phyloP scores from a whole-genome alignment of 2,888 invertebrate genomes.

The Phortica magna region DNA sequence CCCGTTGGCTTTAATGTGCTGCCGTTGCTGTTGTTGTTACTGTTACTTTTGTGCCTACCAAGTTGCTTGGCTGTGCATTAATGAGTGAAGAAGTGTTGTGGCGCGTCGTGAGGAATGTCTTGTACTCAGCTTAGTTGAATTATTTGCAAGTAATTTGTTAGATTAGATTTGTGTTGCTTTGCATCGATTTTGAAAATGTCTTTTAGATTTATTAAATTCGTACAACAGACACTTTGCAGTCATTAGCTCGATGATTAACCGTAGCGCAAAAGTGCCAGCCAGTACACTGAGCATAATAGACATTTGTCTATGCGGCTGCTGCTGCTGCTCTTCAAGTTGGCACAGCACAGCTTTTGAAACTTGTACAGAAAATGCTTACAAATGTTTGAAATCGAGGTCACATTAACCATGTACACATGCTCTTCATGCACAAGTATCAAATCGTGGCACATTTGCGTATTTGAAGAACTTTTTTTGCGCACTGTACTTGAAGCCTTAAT shows the following conservation, averaged over 20 bases:
- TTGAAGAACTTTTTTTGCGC: background rate
- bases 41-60: background rate
- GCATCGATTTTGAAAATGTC: conserved; percentile 3
- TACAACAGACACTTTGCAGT: background rate
- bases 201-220: conserved; percentile 16
- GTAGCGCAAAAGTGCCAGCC: background rate
- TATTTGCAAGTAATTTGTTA: conserved; percentile 73
- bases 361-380: too few relatives aligned
- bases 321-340: too few relatives aligned
- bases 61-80: conserved; percentile 5
- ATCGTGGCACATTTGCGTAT: background rate
- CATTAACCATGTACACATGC: too few relatives aligned
- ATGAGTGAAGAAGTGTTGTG: background rate
- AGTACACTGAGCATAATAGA: background rate
- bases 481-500: conserved; percentile 2
- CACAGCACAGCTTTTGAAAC: too few relatives aligned
- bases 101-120: background rate
- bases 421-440: background rate
- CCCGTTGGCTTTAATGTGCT: conserved; percentile 26
- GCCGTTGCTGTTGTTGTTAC: background rate
- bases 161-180: background rate
- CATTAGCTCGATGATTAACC: conserved; percentile 6
- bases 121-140: conserved; percentile 65
- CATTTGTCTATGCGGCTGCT: too few relatives aligned
- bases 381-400: too few relatives aligned